Conservation (phyloP, 1,140 invertebrate genomes). For the Drosophila lacteicornis region DNA sequence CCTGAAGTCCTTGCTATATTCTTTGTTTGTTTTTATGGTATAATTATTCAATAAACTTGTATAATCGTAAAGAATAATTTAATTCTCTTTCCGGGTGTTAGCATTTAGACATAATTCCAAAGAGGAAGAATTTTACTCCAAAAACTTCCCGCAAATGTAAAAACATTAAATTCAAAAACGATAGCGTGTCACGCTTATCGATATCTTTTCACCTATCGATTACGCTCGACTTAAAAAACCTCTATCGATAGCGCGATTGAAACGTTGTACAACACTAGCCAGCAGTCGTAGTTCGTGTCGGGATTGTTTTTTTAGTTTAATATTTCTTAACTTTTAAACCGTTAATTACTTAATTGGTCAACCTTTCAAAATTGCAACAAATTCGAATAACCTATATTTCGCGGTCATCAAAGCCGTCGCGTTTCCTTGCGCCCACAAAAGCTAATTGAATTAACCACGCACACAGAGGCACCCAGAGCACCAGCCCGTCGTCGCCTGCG, state of each 20-base stretch:
- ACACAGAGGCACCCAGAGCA: slow-evolving; percentile 44
- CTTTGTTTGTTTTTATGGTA: no score
- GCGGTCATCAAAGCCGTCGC: slow-evolving; percentile 55
- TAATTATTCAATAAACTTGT: no score
- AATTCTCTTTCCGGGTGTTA: no score
- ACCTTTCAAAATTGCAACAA: slow-evolving; percentile 59
- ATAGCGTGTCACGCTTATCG: neutral
- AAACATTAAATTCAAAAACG: neutral
- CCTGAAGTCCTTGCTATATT: no score
- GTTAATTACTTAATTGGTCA: slow-evolving; percentile 60
- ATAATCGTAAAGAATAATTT: no score
- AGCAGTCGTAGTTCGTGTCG: slow-evolving; percentile 77
- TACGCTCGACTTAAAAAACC: neutral
- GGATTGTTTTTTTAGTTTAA: slow-evolving; percentile 77
- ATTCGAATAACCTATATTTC: slow-evolving; percentile 23
- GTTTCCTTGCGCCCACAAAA: slow-evolving; percentile 60
- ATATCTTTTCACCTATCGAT: neutral
- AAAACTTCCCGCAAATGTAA: no score
- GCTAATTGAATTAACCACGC: slow-evolving; percentile 77
- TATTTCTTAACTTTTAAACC: slow-evolving; percentile 58
- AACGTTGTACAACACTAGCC: slow-evolving; percentile 41
- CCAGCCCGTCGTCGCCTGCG: slow-evolving; percentile 50
- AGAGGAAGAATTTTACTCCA: no score
- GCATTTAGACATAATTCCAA: no score
- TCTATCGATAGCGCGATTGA: neutral